phyloP scores from a whole-genome alignment of 2,113 vertebrate species.

The Grus americana region DNA sequence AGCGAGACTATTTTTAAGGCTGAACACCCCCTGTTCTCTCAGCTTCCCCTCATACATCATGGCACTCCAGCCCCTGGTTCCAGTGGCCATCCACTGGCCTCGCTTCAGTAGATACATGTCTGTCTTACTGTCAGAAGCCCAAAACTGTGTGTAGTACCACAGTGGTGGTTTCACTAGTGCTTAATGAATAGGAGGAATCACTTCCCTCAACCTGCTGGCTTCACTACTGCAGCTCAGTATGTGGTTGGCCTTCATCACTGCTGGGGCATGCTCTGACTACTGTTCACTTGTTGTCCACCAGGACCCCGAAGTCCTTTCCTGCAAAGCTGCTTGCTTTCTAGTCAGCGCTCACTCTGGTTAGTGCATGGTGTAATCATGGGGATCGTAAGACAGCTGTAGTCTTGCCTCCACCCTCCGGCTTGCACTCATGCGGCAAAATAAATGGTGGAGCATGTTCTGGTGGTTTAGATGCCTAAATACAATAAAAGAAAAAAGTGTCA shows the following conservation, averaged over 20 bases:
- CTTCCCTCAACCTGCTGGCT: neutral
- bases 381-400: neutral
- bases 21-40: neutral
- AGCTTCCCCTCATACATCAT: neutral
- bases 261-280: neutral
- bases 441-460: neutral
- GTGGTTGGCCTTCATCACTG: neutral
- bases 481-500: neutral
- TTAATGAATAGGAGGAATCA: neutral
- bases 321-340: neutral
- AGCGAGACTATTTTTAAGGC: neutral
- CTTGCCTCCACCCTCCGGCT: neutral
- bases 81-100: neutral
- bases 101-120: accelerated
- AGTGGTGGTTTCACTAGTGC: neutral
- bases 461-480: neutral
- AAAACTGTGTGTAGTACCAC: no score
- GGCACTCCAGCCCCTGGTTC: neutral
- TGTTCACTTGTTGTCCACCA: neutral
- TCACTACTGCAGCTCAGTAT: neutral
- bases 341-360: accelerated
- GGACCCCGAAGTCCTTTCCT: neutral
- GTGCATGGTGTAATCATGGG: accelerated
- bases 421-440: neutral
- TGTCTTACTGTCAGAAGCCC: neutral